Percentiles rank a stretch among this genome's conserved stretches.
Evolutionary conservation across 2,888 invertebrate genomes (phyloP).

Genomic region (Temnothorax rugatulus): DNA sequence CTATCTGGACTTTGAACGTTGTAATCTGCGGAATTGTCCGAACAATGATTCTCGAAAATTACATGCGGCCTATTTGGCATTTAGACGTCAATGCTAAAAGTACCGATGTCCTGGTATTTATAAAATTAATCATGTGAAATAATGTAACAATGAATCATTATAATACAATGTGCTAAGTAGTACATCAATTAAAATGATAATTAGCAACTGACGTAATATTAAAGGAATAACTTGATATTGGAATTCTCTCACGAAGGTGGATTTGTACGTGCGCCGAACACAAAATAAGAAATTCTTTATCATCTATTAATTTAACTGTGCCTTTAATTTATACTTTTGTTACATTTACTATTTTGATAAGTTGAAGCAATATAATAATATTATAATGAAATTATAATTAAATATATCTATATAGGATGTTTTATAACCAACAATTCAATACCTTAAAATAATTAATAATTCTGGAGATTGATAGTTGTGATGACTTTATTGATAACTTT

Average conservation of each 20-base stretch:
- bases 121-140: not conserved
- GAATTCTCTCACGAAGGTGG: slow-evolving; percentile 32
- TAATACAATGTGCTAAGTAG: not conserved
- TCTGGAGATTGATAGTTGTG: not conserved
- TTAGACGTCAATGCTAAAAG: not conserved
- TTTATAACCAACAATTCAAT: not conserved
- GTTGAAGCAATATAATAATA: not conserved
- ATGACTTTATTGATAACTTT: not conserved
- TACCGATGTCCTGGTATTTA: not conserved
- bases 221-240: not conserved
- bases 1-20: not conserved
- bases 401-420: not conserved
- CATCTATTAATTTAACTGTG: not conserved
- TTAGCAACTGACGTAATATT: slow-evolving; percentile 29
- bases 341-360: not conserved
- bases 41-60: not conserved
- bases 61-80: not conserved
- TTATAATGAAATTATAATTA: too few species aligned
- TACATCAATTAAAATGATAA: not conserved
- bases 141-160: slow-evolving; percentile 14
- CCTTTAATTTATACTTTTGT: not conserved
- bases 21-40: not conserved
- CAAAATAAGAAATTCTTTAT: not conserved
- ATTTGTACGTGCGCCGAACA: not conserved
- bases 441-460: not conserved